These are phyloP conservation scores for Drosophila gunungcola DNA, from an alignment of 1,140 invertebrate genomes.

Conservation along the genomic window DNA sequence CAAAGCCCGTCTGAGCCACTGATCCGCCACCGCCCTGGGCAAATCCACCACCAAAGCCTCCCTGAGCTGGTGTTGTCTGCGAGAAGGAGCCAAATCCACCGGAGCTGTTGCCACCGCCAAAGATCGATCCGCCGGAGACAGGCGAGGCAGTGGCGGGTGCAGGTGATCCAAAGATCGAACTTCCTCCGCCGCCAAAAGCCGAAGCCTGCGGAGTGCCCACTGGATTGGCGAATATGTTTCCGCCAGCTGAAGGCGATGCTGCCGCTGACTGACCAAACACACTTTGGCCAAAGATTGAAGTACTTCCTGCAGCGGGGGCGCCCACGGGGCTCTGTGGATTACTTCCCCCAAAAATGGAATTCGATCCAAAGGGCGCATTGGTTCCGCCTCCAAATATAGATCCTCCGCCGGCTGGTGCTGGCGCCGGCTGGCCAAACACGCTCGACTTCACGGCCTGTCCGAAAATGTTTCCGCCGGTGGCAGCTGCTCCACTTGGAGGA, in stretches of 20 bases:
- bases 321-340: conserved; percentile 34
- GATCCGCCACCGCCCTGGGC: conserved; percentile 51
- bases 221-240: conserved; percentile 58
- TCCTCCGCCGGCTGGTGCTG: conserved; percentile 9
- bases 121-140: conserved; percentile 68
- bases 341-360: conserved; percentile 64
- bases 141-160: conserved; percentile 28
- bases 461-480: conserved; percentile 62
- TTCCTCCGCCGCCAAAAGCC: conserved; percentile 45
- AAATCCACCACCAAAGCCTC: conserved; percentile 70
- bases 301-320: conserved; percentile 29
- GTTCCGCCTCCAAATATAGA: conserved; percentile 75
- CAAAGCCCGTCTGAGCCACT: conserved; percentile 84
- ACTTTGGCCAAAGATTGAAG: conserved; percentile 71
- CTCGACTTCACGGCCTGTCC: conserved; percentile 49
- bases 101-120: conserved; percentile 66
- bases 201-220: conserved; percentile 40
- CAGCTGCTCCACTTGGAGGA: conserved; percentile 18
- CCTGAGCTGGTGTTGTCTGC: conserved; percentile 54
- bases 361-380: conserved; percentile 47
- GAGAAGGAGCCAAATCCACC: conserved; percentile 80
- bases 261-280: conserved; percentile 57
- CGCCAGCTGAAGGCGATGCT: conserved; percentile 36
- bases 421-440: conserved; percentile 46
- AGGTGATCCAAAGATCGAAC: conserved; percentile 64